Conservation (phyloP, 1,140 invertebrate species). For the Euglossa dilemma region DNA sequence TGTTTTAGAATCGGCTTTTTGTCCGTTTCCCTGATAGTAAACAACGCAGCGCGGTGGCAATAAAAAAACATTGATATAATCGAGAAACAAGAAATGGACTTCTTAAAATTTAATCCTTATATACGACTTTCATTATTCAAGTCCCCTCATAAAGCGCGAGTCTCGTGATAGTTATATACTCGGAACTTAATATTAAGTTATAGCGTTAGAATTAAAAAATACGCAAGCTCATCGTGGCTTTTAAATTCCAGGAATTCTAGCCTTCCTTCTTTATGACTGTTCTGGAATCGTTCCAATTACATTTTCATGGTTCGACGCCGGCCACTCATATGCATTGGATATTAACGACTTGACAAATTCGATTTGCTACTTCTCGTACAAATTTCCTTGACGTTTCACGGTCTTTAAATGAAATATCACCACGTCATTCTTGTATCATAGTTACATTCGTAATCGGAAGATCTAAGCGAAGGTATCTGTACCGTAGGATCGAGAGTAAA, state of each 20-base stretch:
- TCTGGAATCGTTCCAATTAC: background rate
- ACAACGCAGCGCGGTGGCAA: background rate
- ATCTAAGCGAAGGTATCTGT: background rate
- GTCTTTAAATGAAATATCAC: background rate
- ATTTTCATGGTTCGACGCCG: background rate
- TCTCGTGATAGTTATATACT: slow-evolving; percentile 28
- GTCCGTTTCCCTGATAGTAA: fast-evolving
- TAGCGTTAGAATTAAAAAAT: background rate
- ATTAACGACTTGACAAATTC: background rate
- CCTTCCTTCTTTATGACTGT: background rate
- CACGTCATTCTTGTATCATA: background rate
- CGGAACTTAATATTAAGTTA: background rate
- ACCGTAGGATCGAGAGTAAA: background rate
- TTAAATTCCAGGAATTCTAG: slow-evolving; percentile 2
- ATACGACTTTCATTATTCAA: slow-evolving; percentile 36
- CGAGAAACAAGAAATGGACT: background rate
- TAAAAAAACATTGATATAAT: background rate
- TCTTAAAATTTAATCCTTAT: background rate
- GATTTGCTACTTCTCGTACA: background rate
- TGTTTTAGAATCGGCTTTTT: too few relatives aligned
- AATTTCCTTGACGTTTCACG: background rate
- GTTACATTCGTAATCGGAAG: background rate
- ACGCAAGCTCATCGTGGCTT: background rate
- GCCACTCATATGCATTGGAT: background rate
- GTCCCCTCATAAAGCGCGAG: background rate